Percentiles rank a stretch among this genome's conserved stretches.
Conservation (phyloP, 2,888 invertebrate genomes). For the Diarsia rubi region DNA sequence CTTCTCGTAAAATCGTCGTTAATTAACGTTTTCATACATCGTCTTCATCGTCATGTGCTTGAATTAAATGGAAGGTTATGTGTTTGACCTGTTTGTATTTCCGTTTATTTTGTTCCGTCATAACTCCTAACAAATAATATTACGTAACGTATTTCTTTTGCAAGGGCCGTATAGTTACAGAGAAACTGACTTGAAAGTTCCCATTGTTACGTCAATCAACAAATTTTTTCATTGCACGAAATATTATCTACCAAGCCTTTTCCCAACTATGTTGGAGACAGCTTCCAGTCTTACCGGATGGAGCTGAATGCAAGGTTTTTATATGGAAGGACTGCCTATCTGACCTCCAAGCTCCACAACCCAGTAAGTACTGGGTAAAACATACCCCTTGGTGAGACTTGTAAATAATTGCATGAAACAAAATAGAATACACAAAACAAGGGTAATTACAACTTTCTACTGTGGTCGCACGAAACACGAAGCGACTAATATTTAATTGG, state of each 20-base stretch:
- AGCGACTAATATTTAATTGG: conserved; percentile 35
- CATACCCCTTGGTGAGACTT: no score
- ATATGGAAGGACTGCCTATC: no score
- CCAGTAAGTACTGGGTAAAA: no score
- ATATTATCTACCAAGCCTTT: no score
- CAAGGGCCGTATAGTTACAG: background rate
- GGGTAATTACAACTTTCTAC: background rate
- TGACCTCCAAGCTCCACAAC: no score
- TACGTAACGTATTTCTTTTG: background rate
- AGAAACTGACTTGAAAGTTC: background rate
- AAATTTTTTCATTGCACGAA: background rate
- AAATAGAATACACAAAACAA: background rate
- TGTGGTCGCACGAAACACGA: conserved; percentile 13
- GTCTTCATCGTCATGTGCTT: no score
- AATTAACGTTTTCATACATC: no score
- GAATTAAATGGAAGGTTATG: background rate
- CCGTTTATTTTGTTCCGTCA: no score
- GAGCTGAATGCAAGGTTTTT: no score
- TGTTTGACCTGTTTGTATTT: background rate
- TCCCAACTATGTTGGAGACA: no score
- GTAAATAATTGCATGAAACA: background rate
- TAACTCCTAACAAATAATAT: background rate
- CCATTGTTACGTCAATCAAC: background rate
- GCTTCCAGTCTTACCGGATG: no score
- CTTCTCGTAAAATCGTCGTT: no score